Percentiles rank a stretch among this genome's conserved stretches.
phyloP scores from a whole-genome alignment of 2,113 vertebrate species.

The Clupea harengus region DNA sequence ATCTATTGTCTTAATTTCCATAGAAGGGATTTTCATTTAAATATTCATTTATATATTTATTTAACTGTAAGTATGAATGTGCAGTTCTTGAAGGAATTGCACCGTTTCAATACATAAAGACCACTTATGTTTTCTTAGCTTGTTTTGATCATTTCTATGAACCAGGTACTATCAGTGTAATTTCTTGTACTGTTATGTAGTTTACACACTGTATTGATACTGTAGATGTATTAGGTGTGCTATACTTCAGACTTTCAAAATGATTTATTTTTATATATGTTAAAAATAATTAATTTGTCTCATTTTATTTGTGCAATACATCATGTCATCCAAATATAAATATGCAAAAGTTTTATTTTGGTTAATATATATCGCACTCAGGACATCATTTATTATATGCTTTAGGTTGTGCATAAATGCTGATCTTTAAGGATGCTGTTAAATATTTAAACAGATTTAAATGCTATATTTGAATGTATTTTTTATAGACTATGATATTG shows the following conservation, averaged over 20 bases:
- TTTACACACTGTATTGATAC: not conserved
- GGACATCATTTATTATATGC: not conserved
- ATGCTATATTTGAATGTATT: constrained; percentile 9
- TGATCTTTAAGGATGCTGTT: not conserved
- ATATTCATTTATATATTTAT: not conserved
- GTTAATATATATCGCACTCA: constrained; percentile 6
- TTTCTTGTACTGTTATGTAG: not conserved
- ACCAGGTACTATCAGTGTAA: constrained; percentile 17
- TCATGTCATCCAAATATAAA: not conserved
- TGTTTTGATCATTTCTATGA: not conserved
- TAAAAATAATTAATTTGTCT: not conserved
- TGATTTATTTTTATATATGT: constrained; percentile 13
- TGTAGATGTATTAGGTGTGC: constrained; percentile 4
- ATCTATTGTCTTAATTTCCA: not conserved
- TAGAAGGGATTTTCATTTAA: not conserved
- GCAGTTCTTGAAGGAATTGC: not conserved
- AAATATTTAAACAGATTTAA: constrained; percentile 13
- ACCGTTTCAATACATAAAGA: not conserved
- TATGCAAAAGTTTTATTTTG: constrained; percentile 18
- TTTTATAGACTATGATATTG: not conserved
- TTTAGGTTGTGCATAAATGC: not conserved
- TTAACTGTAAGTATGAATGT: not conserved
- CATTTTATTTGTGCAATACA: not conserved
- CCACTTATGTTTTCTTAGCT: not conserved
- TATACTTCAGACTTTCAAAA: constrained; percentile 14